These are phyloP conservation scores for Dipodomys spectabilis DNA, from an alignment of 2,113 vertebrate species.

Conservation along the genomic window DNA sequence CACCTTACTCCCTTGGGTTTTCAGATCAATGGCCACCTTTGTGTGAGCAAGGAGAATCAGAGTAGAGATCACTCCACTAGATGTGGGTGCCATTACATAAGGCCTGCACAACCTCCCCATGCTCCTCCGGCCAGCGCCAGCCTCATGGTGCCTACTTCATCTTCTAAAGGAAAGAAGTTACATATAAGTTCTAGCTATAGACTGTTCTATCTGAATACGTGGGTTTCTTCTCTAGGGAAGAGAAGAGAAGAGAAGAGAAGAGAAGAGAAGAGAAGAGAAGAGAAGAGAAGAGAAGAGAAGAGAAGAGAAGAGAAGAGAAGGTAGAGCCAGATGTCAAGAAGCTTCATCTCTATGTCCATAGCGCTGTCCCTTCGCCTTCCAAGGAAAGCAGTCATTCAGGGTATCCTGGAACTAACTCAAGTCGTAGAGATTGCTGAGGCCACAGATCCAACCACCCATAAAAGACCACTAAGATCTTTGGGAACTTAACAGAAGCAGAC, in stretches of 20 bases:
- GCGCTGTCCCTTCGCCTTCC: not conserved
- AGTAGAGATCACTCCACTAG: not conserved
- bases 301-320: too few relatives aligned
- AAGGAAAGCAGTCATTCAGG: not conserved
- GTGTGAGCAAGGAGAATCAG: not conserved
- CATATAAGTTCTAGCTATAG: not conserved
- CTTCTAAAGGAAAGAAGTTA: slow-evolving; percentile 18
- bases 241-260: too few relatives aligned
- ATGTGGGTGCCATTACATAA: fast-evolving
- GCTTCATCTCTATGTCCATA: not conserved
- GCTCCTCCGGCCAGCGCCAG: not conserved
- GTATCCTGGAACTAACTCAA: not conserved
- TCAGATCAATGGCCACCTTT: not conserved
- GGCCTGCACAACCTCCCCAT: not conserved
- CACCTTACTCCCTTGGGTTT: not conserved
- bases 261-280: too few relatives aligned
- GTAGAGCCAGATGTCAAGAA: not conserved
- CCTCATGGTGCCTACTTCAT: not conserved
- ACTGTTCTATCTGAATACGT: not conserved
- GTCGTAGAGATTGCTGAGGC: not conserved
- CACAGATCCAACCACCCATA: not conserved
- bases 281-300: too few relatives aligned
- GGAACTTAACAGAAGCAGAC: not conserved
- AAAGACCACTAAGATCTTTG: not conserved
- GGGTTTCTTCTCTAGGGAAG: not conserved